phyloP scores from a whole-genome alignment of 2,797 vertebrate genomes.

The Kryptopterus vitreolus region DNA sequence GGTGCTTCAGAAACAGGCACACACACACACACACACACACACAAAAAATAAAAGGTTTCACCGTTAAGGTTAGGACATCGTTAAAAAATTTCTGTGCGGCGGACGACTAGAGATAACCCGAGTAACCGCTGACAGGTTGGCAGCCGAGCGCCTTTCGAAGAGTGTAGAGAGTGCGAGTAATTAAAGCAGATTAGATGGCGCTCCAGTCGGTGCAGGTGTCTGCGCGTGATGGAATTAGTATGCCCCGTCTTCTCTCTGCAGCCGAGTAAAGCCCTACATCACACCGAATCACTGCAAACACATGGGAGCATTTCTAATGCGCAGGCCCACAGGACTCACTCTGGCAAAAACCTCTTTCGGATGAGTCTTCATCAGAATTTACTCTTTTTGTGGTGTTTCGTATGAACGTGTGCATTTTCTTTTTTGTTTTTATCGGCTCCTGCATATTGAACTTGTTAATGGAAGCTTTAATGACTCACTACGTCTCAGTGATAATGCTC shows the following conservation, averaged over 20 bases:
- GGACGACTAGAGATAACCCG: slow-evolving; percentile 14
- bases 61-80: slow-evolving; percentile 15
- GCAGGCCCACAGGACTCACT: neutral
- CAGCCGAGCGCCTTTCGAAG: slow-evolving; percentile 1
- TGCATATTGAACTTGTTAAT: slow-evolving; percentile 16
- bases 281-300: slow-evolving; percentile 10
- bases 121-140: neutral
- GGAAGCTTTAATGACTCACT: slow-evolving; percentile 12
- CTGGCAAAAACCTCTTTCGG: slow-evolving; percentile 11
- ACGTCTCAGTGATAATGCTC: neutral
- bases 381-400: neutral
- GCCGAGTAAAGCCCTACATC: slow-evolving; percentile 5
- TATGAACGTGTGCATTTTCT: neutral
- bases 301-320: slow-evolving; percentile 14
- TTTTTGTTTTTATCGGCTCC: neutral
- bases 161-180: slow-evolving; percentile 30
- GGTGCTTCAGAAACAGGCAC: slow-evolving; percentile 29
- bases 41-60: slow-evolving; percentile 11
- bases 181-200: slow-evolving; percentile 32
- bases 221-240: slow-evolving; percentile 29
- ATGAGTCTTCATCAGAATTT: neutral
- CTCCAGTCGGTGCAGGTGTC: neutral
- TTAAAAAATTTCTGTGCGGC: slow-evolving; percentile 15
- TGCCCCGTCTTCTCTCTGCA: slow-evolving; percentile 30
- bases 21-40: too few species aligned